Evolutionary conservation across 92 coral and sea anemone genomes (phyloP).

Genomic region (Blastomussa wellsi): DNA sequence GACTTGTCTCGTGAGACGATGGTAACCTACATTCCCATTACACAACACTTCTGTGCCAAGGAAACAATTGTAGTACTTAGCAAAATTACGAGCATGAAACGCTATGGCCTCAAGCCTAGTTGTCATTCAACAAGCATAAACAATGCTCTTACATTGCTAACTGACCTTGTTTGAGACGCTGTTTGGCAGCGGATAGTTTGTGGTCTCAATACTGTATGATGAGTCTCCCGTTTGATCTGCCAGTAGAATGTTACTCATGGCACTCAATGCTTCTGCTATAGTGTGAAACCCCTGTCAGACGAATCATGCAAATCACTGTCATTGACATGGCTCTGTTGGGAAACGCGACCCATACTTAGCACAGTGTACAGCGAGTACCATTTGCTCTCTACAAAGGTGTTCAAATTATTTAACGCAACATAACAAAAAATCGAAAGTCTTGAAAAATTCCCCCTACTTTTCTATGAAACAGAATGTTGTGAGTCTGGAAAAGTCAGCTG

Average conservation of each 20-base stretch:
- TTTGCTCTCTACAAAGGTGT: no score
- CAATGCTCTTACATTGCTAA: background rate
- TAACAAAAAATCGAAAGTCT: no score
- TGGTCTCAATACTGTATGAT: slow-evolving; percentile 67
- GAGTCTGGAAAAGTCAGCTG: no score
- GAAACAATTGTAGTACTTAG: no score
- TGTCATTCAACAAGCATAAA: background rate
- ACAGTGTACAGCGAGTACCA: background rate
- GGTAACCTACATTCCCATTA: no score
- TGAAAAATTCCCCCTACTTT: no score
- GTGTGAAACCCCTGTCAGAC: slow-evolving; percentile 79
- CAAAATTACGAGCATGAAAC: no score
- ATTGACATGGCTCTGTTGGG: background rate
- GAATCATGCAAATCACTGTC: background rate
- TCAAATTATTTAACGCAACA: no score
- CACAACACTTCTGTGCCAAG: no score
- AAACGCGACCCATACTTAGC: background rate
- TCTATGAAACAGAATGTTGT: no score
- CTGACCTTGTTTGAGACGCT: slow-evolving; percentile 81
- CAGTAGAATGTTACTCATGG: slow-evolving; percentile 82
- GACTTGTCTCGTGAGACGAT: no score
- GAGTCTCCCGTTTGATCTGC: slow-evolving; percentile 43
- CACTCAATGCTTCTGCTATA: slow-evolving; percentile 86
- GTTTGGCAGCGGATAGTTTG: slow-evolving; percentile 93
- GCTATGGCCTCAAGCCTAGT: no score